These are phyloP conservation scores for Cydia strobilella DNA, from an alignment of 1,140 invertebrate species.

Conservation along the genomic window DNA sequence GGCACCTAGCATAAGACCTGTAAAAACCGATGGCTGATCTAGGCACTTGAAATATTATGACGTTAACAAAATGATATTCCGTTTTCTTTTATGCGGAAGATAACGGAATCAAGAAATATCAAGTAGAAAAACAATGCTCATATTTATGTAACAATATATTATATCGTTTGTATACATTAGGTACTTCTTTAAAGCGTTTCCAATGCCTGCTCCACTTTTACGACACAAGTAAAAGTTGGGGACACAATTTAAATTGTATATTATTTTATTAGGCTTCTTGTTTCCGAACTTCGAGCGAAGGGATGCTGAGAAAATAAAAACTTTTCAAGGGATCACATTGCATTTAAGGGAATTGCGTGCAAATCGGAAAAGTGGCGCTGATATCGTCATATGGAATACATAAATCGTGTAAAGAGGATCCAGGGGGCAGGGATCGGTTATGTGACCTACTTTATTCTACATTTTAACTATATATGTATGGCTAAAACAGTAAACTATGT, in stretches of 20 bases:
- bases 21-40: constrained; percentile 50
- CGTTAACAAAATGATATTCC: too few species aligned
- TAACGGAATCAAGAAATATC: not conserved
- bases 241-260: constrained; percentile 44
- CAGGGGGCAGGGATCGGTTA: not conserved
- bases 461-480: not conserved
- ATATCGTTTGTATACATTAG: constrained; percentile 12
- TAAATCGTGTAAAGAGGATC: constrained; percentile 13
- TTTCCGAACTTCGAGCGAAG: constrained; percentile 39
- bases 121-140: not conserved
- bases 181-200: constrained; percentile 33
- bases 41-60: not conserved
- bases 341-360: constrained; percentile 43
- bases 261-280: constrained; percentile 33
- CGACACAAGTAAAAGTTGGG: constrained; percentile 52
- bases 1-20: constrained; percentile 40
- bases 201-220: constrained; percentile 44
- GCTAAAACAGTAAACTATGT: too few species aligned
- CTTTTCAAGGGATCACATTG: constrained; percentile 49
- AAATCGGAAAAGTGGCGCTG: constrained; percentile 34
- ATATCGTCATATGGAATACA: constrained; percentile 21
- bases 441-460: constrained; percentile 10
- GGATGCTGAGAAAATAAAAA: constrained; percentile 47
- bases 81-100: not conserved
- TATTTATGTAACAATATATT: not conserved